A percentile compares a stretch with the other conserved stretches of the same genome.
Evolutionary conservation across 2,888 invertebrate species (phyloP).

Genomic region (Erpobdella octoculata): DNA sequence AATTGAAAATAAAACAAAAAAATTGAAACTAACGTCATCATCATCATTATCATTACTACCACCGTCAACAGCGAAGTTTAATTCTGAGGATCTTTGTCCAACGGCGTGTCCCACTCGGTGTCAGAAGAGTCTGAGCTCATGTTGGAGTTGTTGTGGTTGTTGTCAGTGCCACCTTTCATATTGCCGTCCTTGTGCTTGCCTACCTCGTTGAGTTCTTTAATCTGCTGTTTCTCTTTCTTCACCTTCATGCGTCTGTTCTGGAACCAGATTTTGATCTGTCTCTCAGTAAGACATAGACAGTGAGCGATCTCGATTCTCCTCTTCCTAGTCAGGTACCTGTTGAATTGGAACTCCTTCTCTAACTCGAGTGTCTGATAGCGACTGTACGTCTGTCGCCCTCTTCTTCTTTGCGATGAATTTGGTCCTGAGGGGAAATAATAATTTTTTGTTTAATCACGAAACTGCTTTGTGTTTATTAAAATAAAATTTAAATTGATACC

Average conservation of each 20-base stretch:
- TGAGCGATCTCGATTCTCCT: slow-evolving; percentile 94
- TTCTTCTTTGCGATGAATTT: slow-evolving; percentile 45
- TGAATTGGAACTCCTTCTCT: slow-evolving; percentile 58
- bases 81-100: background rate
- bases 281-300: slow-evolving; percentile 86
- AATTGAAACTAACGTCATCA: background rate
- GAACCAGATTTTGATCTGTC: slow-evolving; percentile 67
- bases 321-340: slow-evolving; percentile 86
- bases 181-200: slow-evolving; percentile 22
- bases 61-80: background rate
- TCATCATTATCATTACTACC: background rate
- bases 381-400: slow-evolving; percentile 91
- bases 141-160: slow-evolving; percentile 22
- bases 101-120: background rate
- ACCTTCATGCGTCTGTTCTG: slow-evolving; percentile 95
- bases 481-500: no score
- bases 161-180: background rate
- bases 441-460: background rate
- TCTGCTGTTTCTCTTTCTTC: slow-evolving; percentile 59
- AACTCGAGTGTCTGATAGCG: slow-evolving; percentile 92
- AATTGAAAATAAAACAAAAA: no score
- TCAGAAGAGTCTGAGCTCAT: slow-evolving; percentile 17
- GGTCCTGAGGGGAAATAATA: slow-evolving; percentile 40
- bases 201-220: slow-evolving; percentile 45
- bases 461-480: no score